Base-by-base conservation (phyloP, 2,797 vertebrate genomes). In the Alca torda region DNA sequence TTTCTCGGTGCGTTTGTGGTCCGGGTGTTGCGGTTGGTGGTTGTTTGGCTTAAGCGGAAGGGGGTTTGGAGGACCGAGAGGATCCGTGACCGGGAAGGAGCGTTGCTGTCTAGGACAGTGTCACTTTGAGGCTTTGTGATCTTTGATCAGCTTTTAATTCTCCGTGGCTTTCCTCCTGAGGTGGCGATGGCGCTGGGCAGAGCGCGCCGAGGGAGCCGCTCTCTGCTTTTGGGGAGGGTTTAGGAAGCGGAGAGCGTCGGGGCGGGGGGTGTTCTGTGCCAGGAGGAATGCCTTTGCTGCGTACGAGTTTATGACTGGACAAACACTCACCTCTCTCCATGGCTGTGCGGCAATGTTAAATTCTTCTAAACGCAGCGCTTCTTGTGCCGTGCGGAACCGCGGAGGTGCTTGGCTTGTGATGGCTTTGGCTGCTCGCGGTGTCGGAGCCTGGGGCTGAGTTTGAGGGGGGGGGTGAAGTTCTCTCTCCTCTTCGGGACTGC, bases 321-420 rank as follows among this genome's bases (percentile, higher is more conserved):
- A 35, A 21, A 46, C 0, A 2, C 74, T 79, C 14, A 2, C 77
- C 78, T 53, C 64, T 37, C n/a, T 12, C 81, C 10, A 1, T 1
- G 76, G 45, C 87, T 30, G 11, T 6, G 33, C 13, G 85, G 87
- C 26, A 5, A 14, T 0, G 17, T 57, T 46, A 0, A 1, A 4
- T n/a, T 4, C 92, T 65, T 59, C 68, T 2, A 0, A 9, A 4
- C 43, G 14, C 0, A 20, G 1, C 10, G 0, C 41, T 57, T 17
- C 51, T 30, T 2, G 41, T 25, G 46, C 10, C 1, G 2, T 2
- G 35, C 16, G 56, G 4, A 1, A 19, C 3, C 1, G 0, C 63
- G 2, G 19, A 16, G 53, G 33, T 2, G 76, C 85, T 43, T 30
- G 1, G 68, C 51, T 25, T 3, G 53, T 3, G 12, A 0, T 51